Conservation (phyloP, 2,113 vertebrate genomes). For the Sebastes schlegelii region DNA sequence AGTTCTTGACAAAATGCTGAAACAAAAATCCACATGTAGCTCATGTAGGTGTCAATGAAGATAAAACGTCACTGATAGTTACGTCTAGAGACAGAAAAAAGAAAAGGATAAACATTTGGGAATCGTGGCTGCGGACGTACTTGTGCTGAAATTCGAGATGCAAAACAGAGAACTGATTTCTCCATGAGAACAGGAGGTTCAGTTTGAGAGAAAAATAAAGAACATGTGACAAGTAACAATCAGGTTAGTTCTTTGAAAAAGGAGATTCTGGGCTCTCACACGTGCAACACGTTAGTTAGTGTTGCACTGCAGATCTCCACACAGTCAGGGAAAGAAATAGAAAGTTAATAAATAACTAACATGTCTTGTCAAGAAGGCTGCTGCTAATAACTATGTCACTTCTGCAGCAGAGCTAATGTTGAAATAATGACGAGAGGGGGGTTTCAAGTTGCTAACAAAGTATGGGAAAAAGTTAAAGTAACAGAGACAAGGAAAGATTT, state of each 20-base stretch:
- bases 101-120: conserved; percentile 17
- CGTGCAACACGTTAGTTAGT: not conserved
- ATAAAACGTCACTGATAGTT: conserved; percentile 1
- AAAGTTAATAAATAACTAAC: conserved; percentile 35
- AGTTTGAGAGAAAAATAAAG: conserved; percentile 1
- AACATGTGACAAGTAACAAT: conserved; percentile 27
- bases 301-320: not conserved
- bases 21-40: conserved; percentile 1
- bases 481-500: conserved; percentile 10
- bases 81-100: not conserved
- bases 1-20: conserved; percentile 6
- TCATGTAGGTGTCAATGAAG: conserved; percentile 8
- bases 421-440: conserved; percentile 40
- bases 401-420: conserved; percentile 32
- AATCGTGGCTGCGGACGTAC: not conserved
- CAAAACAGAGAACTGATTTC: conserved; percentile 34
- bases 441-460: conserved; percentile 59
- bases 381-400: conserved; percentile 42
- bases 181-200: conserved; percentile 3
- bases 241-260: conserved; percentile 15
- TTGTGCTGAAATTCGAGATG: conserved; percentile 31
- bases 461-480: conserved; percentile 19
- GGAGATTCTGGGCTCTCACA: conserved; percentile 1
- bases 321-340: conserved; percentile 12
- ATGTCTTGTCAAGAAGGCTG: conserved; percentile 5